These are phyloP conservation scores for Pristionchus arcanus DNA, from an alignment of 2,888 invertebrate species.

Conservation along the genomic window DNA sequence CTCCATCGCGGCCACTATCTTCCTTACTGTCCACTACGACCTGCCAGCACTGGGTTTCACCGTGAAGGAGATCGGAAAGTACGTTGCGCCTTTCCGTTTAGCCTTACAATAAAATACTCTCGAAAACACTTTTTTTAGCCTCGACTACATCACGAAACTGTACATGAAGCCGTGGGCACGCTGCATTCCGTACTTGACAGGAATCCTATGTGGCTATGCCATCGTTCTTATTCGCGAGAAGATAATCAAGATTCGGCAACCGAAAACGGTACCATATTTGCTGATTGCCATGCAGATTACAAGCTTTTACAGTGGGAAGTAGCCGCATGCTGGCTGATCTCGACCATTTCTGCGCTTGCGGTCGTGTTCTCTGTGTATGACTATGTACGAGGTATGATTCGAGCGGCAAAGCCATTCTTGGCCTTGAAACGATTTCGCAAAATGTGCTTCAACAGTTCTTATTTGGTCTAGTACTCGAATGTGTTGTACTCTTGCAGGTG, in stretches of 20 bases:
- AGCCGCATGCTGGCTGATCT: constrained; percentile 14
- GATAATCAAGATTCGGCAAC: background rate
- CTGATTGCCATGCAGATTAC: background rate
- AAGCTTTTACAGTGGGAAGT: background rate
- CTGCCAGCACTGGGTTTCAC: background rate
- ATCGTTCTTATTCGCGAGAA: constrained; percentile 67
- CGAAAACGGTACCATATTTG: background rate
- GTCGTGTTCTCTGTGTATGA: constrained; percentile 59
- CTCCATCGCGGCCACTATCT: background rate
- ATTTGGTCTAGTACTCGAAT: too few species aligned
- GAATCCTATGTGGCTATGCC: constrained; percentile 79
- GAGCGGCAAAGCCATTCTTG: too few species aligned
- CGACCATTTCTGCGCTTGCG: constrained; percentile 14
- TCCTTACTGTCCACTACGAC: background rate
- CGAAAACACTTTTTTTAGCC: background rate
- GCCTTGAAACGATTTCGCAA: too few species aligned
- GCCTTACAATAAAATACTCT: background rate
- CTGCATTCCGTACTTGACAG: constrained; percentile 79
- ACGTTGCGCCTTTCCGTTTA: too few species aligned
- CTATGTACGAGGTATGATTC: constrained; percentile 55
- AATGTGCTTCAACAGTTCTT: too few species aligned
- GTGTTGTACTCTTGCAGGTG: background rate
- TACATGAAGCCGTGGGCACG: constrained; percentile 80
- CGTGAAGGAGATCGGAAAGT: background rate
- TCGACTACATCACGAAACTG: constrained; percentile 58